Evolutionary conservation across 2,888 invertebrate genomes (phyloP).

Genomic region (Philereme transversata): DNA sequence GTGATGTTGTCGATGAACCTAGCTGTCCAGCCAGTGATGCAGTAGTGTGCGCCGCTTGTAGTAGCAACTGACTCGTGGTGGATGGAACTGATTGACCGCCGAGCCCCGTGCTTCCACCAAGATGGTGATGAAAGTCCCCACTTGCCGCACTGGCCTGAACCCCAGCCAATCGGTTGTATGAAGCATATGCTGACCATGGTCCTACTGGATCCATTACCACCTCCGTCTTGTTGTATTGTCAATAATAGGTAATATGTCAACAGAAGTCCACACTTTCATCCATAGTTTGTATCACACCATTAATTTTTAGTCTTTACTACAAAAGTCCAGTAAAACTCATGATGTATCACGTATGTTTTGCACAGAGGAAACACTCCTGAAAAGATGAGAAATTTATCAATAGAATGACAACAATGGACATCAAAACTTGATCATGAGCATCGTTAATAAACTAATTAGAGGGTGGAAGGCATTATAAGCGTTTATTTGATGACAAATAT

Average conservation of each 20-base stretch:
- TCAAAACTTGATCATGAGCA: conserved; percentile 23
- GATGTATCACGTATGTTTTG: conserved; percentile 59
- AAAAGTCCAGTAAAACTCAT: conserved; percentile 68
- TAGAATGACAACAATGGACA: conserved; percentile 47
- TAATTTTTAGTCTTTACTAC: conserved; percentile 64
- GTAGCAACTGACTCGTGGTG: conserved; percentile 87
- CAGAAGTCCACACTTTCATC: conserved; percentile 82
- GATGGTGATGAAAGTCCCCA: conserved; percentile 87
- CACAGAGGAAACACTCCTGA: conserved; percentile 68
- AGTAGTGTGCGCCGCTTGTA: conserved; percentile 86
- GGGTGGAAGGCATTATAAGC: conserved; percentile 1
- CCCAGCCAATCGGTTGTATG: conserved; percentile 92
- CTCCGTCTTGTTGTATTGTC: conserved; percentile 74
- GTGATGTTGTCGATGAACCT: conserved; percentile 85
- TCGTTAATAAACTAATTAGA: conserved; percentile 18
- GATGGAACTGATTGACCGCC: conserved; percentile 84
- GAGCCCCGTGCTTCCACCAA: conserved; percentile 82
- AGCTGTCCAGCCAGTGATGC: conserved; percentile 85
- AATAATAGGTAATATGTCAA: conserved; percentile 77
- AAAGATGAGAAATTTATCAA: conserved; percentile 63
- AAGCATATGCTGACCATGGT: conserved; percentile 93
- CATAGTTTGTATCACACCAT: conserved; percentile 76
- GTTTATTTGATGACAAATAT: conserved; percentile 7
- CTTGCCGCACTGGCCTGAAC: conserved; percentile 87
- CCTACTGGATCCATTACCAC: conserved; percentile 94